Evolutionary conservation across 2,113 vertebrate genomes (phyloP), one percentile per base, ranked within the genome.

Genomic region (Phylloscopus trochilus): DNA sequence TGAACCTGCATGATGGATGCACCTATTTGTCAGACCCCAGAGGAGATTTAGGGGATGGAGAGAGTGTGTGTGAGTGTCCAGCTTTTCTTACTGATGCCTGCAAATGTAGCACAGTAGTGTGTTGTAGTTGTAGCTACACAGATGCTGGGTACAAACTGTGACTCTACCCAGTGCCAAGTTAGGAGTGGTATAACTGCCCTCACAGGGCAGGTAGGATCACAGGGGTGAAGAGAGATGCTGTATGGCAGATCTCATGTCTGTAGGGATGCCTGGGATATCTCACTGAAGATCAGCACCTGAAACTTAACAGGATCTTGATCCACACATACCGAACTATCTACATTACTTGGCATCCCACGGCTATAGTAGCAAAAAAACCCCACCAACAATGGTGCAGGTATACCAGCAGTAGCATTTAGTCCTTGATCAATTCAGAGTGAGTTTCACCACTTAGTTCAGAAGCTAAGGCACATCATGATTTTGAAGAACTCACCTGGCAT

Each of bases 301-400:
- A 68, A 27, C 15, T 35, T 75, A 46, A n/a, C 8, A 23, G 30
- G 3, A 51, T 55, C 30, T 70, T 70, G 30, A 81, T 26, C 22
- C 60, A 53, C 31, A 19, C 15, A 49, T 62, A n/a, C 28, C 3
- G 4, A 63, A 33, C 12, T 51, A 8, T 8, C 7, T n/a, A 11
- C 3, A 3, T 63, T 76, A 44, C 22, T 52, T 83, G 63, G 7
- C 16, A 26, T 73, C 33, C 13, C 6, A 5, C 13, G 15, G 16
- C 15, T 85, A 3, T 22, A 27, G 28, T 33, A 76, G 30, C 18
- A 64, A 83, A 67, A 39, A 51, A 3, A n/a, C n/a, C n/a, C n/a
- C n/a, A n/a, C n/a, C n/a, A n/a, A 0, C 15, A 10, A 8, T 10
- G 3, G 6, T 60, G 15, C 33, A 49, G 10, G 15, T 39, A 23